Evolutionary conservation across 2,797 vertebrate species (phyloP), one percentile per base, ranked within the genome.

Genomic region (Dicrostonyx torquatus): DNA sequence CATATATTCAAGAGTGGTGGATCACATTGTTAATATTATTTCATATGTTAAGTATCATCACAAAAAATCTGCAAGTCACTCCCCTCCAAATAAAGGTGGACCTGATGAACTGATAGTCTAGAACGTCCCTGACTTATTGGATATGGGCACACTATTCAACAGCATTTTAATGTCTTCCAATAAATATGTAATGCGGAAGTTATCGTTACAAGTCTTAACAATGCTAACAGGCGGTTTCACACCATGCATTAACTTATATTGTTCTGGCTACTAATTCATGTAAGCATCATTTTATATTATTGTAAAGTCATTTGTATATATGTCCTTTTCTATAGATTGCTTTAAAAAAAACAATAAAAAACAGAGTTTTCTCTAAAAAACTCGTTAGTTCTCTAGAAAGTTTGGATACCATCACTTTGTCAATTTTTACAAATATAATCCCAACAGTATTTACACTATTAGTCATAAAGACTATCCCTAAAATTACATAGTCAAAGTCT

Each of bases 351-450:
- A 55, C 18, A 58, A 62, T 20, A 58, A 64, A 55, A 62, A 64
- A 62, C n/a, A 85, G 70, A 48, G 50, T 43, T 86, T 45, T 43
- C 13, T 55, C 26, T 76, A 92, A 92, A 60, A 68, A 31, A 73
- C 82, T 45, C 50, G 0, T 58, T 10, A 60, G 34, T 31, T 84
- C 9, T 87, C 84, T 76, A 87, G 89, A 93, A 55, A 86, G 48
- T 79, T 18, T 62, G 4, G 29, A 70, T 31, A 55, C 3, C 37
- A 72, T 58, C 45, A 5, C 60, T 87, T 48, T 45, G 1, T 78
- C 29, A 90, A 53, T n/a, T 75, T 91, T 55, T 76, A 62, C 70
- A 92, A 96, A 60, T 40, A 60, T 18, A 89, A 82, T 91, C 15
- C n/a, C 76, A 68, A 64, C 37, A 75, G 0, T 88, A 88, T 43